A percentile compares a stretch with the other conserved stretches of the same genome.
These are phyloP conservation scores for Sphaerophoria taeniata DNA, from an alignment of 2,888 invertebrate species.

Conservation along the genomic window DNA sequence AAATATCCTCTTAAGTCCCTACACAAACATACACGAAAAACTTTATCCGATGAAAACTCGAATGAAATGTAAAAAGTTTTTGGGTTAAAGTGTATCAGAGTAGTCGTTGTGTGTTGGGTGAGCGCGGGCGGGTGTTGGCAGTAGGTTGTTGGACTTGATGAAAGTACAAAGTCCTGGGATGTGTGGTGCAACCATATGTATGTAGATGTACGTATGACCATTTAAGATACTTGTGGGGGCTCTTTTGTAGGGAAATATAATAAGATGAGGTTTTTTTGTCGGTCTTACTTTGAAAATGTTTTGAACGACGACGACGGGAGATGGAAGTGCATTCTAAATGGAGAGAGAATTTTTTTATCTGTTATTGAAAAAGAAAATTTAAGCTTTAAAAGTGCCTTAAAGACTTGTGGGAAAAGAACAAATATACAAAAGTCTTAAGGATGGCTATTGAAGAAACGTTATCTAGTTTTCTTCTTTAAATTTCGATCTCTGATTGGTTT, in stretches of 20 bases:
- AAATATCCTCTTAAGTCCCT: constrained; percentile 38
- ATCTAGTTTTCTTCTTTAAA: too few species aligned
- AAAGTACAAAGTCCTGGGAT: neutral
- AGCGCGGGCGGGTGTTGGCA: neutral
- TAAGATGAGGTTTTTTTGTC: neutral
- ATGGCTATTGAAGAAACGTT: neutral
- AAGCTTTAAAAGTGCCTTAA: neutral
- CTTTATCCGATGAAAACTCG: constrained; percentile 56
- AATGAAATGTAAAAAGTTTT: constrained; percentile 53
- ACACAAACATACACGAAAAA: constrained; percentile 47
- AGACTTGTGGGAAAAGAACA: neutral
- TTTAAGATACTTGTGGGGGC: constrained; percentile 11
- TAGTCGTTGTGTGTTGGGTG: neutral
- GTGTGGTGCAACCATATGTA: neutral
- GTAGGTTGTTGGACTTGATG: neutral
- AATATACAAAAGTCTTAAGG: neutral
- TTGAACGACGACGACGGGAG: constrained; percentile 24
- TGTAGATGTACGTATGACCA: neutral
- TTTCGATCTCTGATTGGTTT: too few species aligned
- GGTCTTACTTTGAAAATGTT: neutral
- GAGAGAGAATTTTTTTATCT: constrained; percentile 45
- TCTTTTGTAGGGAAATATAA: constrained; percentile 6
- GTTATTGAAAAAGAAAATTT: constrained; percentile 55
- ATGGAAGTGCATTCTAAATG: constrained; percentile 56
- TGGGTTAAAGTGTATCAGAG: constrained; percentile 23